phyloP scores from a whole-genome alignment of 2,113 vertebrate species.

The Gavia stellata region DNA sequence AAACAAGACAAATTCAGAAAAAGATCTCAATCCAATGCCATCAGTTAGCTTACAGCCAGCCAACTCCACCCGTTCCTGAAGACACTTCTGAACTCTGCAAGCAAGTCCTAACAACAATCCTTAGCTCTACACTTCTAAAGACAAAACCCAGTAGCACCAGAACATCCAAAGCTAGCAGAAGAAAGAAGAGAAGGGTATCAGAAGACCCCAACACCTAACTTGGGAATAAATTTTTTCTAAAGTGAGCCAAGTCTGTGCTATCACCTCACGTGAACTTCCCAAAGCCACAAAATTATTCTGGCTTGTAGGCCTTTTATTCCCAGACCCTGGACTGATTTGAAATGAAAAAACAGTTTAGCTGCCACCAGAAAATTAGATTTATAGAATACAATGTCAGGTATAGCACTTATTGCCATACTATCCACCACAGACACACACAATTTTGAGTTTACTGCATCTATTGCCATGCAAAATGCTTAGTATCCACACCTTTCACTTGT shows the following conservation, averaged over 20 bases:
- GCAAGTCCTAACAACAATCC: background rate
- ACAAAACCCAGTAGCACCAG: background rate
- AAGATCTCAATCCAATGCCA: background rate
- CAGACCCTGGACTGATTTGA: background rate
- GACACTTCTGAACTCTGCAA: background rate
- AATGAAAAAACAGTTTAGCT: background rate
- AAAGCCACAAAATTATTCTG: background rate
- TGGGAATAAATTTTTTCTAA: background rate
- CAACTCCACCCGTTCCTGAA: background rate
- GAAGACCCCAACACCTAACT: background rate
- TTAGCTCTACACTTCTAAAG: background rate
- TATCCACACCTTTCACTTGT: background rate
- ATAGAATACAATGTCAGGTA: background rate
- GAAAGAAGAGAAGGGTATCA: background rate
- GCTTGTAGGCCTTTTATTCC: background rate
- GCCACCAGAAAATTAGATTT: background rate
- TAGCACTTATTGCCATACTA: background rate
- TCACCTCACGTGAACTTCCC: background rate
- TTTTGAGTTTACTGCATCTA: background rate
- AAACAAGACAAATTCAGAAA: background rate
- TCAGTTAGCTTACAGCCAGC: background rate
- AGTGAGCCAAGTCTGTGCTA: background rate
- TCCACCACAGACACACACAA: background rate
- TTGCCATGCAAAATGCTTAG: background rate
- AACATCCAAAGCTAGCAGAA: background rate